Evolutionary conservation across 2,113 vertebrate genomes (phyloP).

Genomic region (Oostethus manadensis): DNA sequence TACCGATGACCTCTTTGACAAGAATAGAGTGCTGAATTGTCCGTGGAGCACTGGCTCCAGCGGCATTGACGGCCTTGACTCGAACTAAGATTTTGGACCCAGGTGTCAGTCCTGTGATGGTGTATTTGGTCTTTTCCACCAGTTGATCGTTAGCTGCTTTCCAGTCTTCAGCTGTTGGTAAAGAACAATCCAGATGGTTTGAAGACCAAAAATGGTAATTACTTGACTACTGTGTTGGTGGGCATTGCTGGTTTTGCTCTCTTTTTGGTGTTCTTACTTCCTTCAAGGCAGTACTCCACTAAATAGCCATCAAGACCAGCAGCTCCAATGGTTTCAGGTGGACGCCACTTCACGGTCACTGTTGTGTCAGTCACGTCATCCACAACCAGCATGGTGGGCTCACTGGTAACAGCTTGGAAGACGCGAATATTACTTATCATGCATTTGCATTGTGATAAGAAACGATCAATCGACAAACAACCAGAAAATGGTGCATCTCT

Average conservation of each 20-base stretch:
- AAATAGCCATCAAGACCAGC: constrained; percentile 93
- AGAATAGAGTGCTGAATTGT: constrained; percentile 84
- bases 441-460: not conserved
- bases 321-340: constrained; percentile 93
- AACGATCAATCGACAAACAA: constrained; percentile 12
- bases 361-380: constrained; percentile 87
- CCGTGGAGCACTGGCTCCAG: constrained; percentile 82
- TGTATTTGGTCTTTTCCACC: constrained; percentile 90
- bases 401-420: constrained; percentile 88
- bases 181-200: constrained; percentile 6
- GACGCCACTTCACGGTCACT: constrained; percentile 94
- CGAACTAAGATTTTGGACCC: constrained; percentile 85
- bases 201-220: not conserved
- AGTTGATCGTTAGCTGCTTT: constrained; percentile 79
- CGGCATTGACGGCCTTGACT: constrained; percentile 88
- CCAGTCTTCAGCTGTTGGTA: constrained; percentile 81
- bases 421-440: constrained; percentile 2
- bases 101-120: constrained; percentile 80
- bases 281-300: constrained; percentile 95
- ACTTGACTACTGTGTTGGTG: not conserved
- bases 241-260: no score
- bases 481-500: constrained; percentile 13
- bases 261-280: constrained; percentile 77
- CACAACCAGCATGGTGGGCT: constrained; percentile 88
- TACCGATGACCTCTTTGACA: constrained; percentile 93